Percentiles rank a stretch among this genome's conserved stretches.
phyloP scores from a whole-genome alignment of 2,888 invertebrate genomes.

The Euclidia mi region DNA sequence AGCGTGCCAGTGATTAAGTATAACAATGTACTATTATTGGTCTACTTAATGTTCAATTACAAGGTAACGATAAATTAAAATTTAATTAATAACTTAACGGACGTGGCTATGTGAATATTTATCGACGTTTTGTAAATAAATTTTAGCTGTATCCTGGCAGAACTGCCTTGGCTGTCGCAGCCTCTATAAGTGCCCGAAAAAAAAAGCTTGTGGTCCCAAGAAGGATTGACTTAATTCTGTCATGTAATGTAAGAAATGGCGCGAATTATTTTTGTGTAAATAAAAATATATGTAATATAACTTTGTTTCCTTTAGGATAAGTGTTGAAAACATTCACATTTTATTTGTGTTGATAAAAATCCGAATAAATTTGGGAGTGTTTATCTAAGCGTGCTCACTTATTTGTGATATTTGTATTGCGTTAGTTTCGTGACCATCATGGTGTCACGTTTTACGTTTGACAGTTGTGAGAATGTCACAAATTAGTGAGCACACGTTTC shows the following conservation, averaged over 20 bases:
- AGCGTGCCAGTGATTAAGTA: constrained; percentile 1
- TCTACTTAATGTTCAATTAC: constrained; percentile 24
- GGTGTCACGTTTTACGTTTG: background rate
- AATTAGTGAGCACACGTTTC: constrained; percentile 42
- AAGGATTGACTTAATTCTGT: constrained; percentile 36
- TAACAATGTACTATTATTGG: constrained; percentile 10
- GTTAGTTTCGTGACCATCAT: constrained; percentile 10
- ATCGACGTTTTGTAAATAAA: constrained; percentile 21
- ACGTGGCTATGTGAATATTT: constrained; percentile 23
- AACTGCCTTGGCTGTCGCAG: constrained; percentile 15
- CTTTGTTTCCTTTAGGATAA: constrained; percentile 72
- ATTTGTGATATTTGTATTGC: constrained; percentile 46
- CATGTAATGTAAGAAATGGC: constrained; percentile 31
- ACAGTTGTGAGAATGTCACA: constrained; percentile 32
- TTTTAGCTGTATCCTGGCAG: constrained; percentile 10
- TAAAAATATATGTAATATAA: constrained; percentile 68
- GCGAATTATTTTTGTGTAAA: constrained; percentile 68
- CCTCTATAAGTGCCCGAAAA: constrained; percentile 24
- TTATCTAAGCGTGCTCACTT: constrained; percentile 39
- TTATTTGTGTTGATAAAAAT: constrained; percentile 74
- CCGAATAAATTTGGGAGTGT: constrained; percentile 33
- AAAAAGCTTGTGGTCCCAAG: constrained; percentile 31
- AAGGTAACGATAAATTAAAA: constrained; percentile 16
- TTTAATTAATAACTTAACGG: constrained; percentile 12
- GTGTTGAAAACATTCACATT: constrained; percentile 82